Base-by-base conservation (phyloP, 1,140 invertebrate genomes). In the Pteromalus puparum region DNA sequence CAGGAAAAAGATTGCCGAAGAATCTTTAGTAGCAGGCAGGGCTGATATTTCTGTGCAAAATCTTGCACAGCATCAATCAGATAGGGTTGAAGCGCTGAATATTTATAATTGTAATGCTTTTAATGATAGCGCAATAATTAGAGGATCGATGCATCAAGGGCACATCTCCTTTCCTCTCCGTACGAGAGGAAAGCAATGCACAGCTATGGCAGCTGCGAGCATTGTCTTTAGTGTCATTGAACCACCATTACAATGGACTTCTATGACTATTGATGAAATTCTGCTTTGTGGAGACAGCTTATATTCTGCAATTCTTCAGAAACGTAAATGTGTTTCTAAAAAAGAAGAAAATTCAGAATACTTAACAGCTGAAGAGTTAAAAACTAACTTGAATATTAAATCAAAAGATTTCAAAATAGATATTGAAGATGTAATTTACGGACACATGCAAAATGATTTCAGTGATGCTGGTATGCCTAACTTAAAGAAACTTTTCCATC, bases 131-230 rank as follows among this genome's bases (percentile, higher is more conserved):
- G 13, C 15, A 15, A 21, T 53, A 72, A 70, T 82, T 34, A 68
- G 67, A 34, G 38, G 48, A 9, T 75, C 73, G 65, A 67, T 38
- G 10, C n/a, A 67, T 42, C 77, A 80, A 80, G 15, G 34, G 10
- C 2, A 38, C 30, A 10, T 7, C 15, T 9, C 15, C 21, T 73
- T 73, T 73, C 34, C 72, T 38, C 3, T 18, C 0, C 4, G 30
- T 12, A 72, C 70, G 1, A 72, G 70, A 72, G 70, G 70, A 13
- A 12, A 34, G 9, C 70, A 73, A 26, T 73, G 70, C 30, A 73
- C 70, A 15, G 70, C 28, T 34, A 73, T 73, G 70, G 26, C 70
- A 15, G 70, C 30, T 15, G 70, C 28, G 9, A 34, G 28, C 28
- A 73, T 73, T 5, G 70, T 26, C 9, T 34, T 73, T 2, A 73